phyloP scores from a whole-genome alignment of 2,797 vertebrate species.

The Pteropus rufus region DNA sequence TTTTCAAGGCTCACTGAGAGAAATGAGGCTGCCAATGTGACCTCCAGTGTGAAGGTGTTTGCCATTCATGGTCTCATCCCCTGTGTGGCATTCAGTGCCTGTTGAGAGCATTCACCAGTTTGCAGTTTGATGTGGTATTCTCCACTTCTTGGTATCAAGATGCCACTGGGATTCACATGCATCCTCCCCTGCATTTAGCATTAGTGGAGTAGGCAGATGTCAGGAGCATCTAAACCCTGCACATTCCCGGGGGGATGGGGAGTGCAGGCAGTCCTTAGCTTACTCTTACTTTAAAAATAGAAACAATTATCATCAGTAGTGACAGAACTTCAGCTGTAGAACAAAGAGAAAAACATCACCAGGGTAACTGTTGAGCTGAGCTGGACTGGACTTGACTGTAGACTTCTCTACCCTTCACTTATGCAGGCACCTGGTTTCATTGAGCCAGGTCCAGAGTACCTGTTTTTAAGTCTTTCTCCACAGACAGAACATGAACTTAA shows the following conservation, averaged over 20 bases:
- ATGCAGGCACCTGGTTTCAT: not conserved
- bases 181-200: not conserved
- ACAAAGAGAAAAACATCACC: not conserved
- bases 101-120: not conserved
- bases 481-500: not conserved
- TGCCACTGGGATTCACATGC: not conserved
- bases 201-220: not conserved
- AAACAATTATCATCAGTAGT: not conserved
- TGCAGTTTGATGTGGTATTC: not conserved
- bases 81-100: not conserved
- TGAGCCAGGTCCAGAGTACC: too few relatives aligned
- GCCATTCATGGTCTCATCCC: not conserved
- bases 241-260: too few relatives aligned
- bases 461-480: not conserved
- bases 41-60: not conserved
- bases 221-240: not conserved
- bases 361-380: not conserved
- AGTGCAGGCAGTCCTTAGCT: too few relatives aligned
- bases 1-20: not conserved
- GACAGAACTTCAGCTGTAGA: not conserved
- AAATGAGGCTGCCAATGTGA: not conserved
- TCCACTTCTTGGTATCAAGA: not conserved
- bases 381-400: not conserved
- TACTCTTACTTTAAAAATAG: not conserved
- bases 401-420: not conserved